Conservation (phyloP, 2,113 vertebrate genomes). For the Sclerurus mexicanus region DNA sequence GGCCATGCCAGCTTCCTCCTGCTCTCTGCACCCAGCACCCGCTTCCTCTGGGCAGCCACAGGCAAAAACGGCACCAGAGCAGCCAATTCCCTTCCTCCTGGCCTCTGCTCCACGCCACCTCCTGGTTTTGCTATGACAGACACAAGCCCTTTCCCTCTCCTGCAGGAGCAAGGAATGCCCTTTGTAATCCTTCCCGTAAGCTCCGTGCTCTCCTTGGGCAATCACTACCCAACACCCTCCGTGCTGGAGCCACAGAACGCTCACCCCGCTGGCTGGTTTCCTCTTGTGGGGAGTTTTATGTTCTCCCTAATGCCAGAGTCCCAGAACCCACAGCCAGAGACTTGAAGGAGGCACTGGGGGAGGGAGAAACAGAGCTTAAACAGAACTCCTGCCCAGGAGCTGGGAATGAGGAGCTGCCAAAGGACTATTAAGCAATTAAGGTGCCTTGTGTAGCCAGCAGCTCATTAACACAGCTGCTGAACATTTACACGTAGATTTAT, state of each 20-base stretch:
- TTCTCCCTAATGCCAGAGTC: neutral
- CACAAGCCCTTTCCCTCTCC: neutral
- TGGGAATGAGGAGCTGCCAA: neutral
- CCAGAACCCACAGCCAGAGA: neutral
- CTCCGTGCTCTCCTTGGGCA: neutral
- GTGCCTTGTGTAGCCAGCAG: neutral
- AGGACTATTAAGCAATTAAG: neutral
- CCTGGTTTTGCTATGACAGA: neutral
- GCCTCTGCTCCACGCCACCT: neutral
- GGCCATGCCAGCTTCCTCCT: neutral
- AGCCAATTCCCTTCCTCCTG: neutral
- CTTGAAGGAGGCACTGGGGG: neutral
- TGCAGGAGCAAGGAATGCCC: slow-evolving; percentile 41
- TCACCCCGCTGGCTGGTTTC: neutral
- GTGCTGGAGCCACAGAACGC: neutral
- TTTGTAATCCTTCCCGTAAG: slow-evolving; percentile 6
- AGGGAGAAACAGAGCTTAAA: neutral
- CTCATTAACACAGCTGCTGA: neutral
- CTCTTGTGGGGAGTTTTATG: neutral
- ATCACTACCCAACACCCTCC: neutral
- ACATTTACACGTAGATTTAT: neutral
- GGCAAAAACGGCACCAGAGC: neutral
- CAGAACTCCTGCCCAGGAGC: neutral
- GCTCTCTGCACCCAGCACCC: neutral
- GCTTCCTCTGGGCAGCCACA: neutral